Percentiles rank a stretch among this genome's conserved stretches.
Conservation (phyloP, 2,113 vertebrate genomes). For the Anhinga rufa region DNA sequence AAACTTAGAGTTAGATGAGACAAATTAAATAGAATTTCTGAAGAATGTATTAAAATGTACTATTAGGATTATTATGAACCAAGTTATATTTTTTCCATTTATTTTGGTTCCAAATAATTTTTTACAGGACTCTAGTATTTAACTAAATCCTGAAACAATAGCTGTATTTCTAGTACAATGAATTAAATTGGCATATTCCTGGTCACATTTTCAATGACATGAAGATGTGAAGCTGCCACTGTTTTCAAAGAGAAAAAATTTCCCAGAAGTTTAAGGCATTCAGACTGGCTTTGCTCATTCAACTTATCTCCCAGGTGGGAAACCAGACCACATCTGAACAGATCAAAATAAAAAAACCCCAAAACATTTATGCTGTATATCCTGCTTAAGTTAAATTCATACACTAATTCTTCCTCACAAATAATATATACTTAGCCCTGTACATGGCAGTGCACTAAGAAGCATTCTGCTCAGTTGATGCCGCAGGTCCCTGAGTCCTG, state of each 20-base stretch:
- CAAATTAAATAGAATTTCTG: neutral
- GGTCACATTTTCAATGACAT: neutral
- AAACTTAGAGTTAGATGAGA: neutral
- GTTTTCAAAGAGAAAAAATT: neutral
- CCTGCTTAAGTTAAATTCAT: neutral
- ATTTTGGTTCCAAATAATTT: neutral
- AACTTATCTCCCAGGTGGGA: neutral
- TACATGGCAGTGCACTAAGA: neutral
- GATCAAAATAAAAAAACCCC: neutral
- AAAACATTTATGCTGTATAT: neutral
- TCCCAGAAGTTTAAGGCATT: neutral
- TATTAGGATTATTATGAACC: neutral
- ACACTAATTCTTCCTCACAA: neutral
- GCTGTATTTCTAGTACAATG: neutral
- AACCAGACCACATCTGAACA: neutral
- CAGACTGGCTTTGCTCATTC: neutral
- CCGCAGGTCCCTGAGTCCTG: neutral
- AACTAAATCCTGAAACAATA: neutral
- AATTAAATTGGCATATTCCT: neutral
- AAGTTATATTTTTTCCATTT: neutral
- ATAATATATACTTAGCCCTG: neutral
- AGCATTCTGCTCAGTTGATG: neutral
- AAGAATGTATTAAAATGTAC: neutral
- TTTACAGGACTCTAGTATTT: neutral
- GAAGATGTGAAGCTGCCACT: neutral